Percentiles rank a stretch among this genome's conserved stretches.
Evolutionary conservation across 2,113 vertebrate species (phyloP).

Genomic region (Coracopsis vasa): DNA sequence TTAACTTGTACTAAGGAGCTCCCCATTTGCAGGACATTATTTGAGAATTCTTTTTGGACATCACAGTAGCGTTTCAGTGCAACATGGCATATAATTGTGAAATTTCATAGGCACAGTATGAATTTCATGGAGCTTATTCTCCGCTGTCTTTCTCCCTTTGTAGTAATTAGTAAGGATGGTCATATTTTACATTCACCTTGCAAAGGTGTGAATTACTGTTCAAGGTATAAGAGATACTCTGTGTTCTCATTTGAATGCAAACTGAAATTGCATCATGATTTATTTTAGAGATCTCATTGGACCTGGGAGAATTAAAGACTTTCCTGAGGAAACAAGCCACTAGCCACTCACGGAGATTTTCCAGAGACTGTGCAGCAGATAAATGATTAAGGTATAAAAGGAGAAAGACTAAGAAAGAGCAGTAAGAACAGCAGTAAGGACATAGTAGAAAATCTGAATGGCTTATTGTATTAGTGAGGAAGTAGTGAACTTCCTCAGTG

Average conservation of each 20-base stretch:
- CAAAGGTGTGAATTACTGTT: neutral
- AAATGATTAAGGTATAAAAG: neutral
- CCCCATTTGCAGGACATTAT: neutral
- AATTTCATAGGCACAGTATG: neutral
- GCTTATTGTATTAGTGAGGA: neutral
- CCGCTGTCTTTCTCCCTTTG: neutral
- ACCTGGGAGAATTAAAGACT: neutral
- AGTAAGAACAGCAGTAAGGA: neutral
- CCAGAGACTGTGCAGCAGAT: neutral
- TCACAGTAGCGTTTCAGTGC: neutral
- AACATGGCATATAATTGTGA: neutral
- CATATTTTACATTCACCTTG: neutral
- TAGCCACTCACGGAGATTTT: neutral
- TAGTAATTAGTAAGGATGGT: neutral
- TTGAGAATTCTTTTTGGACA: neutral
- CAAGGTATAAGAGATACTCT: neutral
- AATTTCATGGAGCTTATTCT: neutral
- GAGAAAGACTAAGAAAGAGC: neutral
- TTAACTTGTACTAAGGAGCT: neutral
- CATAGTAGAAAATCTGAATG: neutral
- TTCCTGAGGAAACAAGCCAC: neutral
- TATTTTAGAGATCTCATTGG: neutral
- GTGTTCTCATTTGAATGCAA: slow-evolving; percentile 8
- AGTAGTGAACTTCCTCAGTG: neutral
- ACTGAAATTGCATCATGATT: neutral